phyloP scores from a whole-genome alignment of 2,113 vertebrate genomes.

The Gambusia holbrooki region DNA sequence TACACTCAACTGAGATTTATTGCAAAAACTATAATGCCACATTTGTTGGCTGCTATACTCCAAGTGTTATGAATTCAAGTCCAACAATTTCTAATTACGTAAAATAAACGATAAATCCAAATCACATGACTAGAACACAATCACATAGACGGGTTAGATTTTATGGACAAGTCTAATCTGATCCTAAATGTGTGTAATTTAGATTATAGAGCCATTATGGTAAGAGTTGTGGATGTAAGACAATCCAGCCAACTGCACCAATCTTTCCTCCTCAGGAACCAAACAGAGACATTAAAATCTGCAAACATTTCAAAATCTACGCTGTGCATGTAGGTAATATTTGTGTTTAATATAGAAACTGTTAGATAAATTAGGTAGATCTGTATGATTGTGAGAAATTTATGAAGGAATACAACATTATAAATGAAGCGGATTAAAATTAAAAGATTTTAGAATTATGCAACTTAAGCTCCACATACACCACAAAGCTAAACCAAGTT shows the following conservation, averaged over 20 bases:
- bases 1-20: neutral
- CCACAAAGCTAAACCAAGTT: neutral
- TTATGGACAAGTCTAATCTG: neutral
- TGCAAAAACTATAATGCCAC: neutral
- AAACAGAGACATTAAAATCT: neutral
- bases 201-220: neutral
- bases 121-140: neutral
- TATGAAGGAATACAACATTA: neutral
- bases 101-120: neutral
- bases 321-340: neutral
- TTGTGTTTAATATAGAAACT: neutral
- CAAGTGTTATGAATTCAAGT: neutral
- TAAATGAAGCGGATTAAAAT: neutral
- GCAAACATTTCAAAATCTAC: neutral
- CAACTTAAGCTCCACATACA: neutral
- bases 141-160: neutral
- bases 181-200: neutral
- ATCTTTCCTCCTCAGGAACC: neutral
- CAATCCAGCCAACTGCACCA: neutral
- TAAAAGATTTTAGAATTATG: neutral
- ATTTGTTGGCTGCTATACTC: neutral
- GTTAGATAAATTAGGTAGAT: neutral
- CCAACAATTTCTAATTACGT: neutral
- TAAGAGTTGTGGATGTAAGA: neutral
- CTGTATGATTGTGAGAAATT: neutral